Evolutionary conservation across 1,140 invertebrate species (phyloP).

Genomic region (Theocolax elegans): DNA sequence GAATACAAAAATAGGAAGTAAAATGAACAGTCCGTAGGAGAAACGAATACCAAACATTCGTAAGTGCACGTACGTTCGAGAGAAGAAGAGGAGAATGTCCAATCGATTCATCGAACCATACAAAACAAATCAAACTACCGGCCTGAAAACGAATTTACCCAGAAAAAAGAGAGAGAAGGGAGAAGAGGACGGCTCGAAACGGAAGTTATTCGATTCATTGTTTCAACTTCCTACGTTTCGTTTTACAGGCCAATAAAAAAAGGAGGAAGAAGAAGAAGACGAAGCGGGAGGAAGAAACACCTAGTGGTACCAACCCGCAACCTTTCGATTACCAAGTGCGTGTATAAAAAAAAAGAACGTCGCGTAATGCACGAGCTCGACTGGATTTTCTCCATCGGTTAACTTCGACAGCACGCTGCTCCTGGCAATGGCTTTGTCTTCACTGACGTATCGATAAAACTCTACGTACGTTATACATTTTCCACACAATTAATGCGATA

Average conservation of each 20-base stretch:
- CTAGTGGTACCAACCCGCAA: not conserved
- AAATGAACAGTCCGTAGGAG: slow-evolving; percentile 2
- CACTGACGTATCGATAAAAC: not conserved
- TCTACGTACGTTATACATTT: too few relatives aligned
- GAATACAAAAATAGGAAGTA: not conserved
- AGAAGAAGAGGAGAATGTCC: not conserved
- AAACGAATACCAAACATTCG: slow-evolving; percentile 18
- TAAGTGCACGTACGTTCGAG: slow-evolving; percentile 12
- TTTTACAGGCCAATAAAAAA: slow-evolving; percentile 20
- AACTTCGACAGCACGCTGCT: not conserved
- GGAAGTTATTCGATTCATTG: slow-evolving; percentile 32
- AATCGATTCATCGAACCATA: slow-evolving; percentile 28
- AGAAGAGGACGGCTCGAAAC: slow-evolving; percentile 3
- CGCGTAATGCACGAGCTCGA: not conserved
- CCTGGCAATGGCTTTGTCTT: not conserved
- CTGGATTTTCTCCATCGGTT: not conserved
- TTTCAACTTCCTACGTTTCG: slow-evolving; percentile 29
- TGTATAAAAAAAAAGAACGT: slow-evolving; percentile 5
- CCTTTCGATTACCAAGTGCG: not conserved
- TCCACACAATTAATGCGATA: too few relatives aligned
- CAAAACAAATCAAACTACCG: slow-evolving; percentile 34
- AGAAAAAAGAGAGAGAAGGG: not conserved
- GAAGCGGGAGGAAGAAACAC: too few relatives aligned
- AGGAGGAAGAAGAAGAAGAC: not conserved
- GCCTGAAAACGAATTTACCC: slow-evolving; percentile 27